A percentile compares a stretch with the other conserved stretches of the same genome.
Conservation (phyloP, 2,888 invertebrate genomes). For the Napeogenes inachia region DNA sequence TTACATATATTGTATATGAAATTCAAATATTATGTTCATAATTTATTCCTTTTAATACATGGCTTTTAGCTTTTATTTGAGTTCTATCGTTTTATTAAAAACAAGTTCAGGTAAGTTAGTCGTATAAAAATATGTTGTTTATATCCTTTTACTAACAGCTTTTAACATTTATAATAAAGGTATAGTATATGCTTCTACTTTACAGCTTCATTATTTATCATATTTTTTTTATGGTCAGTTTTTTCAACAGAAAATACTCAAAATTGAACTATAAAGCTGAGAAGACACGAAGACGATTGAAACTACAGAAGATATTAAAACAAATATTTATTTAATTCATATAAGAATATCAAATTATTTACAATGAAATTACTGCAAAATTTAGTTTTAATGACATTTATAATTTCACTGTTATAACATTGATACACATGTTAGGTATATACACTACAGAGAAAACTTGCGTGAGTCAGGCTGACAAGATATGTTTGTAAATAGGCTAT, state of each 20-base stretch:
- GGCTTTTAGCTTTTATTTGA: no score
- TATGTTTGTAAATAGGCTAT: conserved; percentile 71
- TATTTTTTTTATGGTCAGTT: not conserved
- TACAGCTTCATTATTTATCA: no score
- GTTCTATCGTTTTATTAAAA: no score
- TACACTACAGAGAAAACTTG: conserved; percentile 77
- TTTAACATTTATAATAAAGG: no score
- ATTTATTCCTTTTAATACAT: no score
- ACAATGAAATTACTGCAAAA: conserved; percentile 74
- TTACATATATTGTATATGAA: no score
- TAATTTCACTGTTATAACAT: conserved; percentile 71
- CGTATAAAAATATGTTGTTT: no score
- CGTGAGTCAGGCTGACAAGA: conserved; percentile 66
- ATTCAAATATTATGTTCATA: no score
- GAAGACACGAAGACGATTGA: conserved; percentile 32
- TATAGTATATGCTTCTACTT: no score
- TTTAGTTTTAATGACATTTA: conserved; percentile 56
- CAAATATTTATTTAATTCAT: conserved; percentile 75
- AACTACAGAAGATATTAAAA: conserved; percentile 65
- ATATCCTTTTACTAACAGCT: no score
- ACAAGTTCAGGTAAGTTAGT: no score
- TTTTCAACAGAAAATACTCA: conserved; percentile 37
- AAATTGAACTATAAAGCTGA: conserved; percentile 39
- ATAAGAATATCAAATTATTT: conserved; percentile 75
- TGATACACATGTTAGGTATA: conserved; percentile 48